These are phyloP conservation scores for Urocolius indicus DNA, from an alignment of 2,113 vertebrate species.

Conservation along the genomic window DNA sequence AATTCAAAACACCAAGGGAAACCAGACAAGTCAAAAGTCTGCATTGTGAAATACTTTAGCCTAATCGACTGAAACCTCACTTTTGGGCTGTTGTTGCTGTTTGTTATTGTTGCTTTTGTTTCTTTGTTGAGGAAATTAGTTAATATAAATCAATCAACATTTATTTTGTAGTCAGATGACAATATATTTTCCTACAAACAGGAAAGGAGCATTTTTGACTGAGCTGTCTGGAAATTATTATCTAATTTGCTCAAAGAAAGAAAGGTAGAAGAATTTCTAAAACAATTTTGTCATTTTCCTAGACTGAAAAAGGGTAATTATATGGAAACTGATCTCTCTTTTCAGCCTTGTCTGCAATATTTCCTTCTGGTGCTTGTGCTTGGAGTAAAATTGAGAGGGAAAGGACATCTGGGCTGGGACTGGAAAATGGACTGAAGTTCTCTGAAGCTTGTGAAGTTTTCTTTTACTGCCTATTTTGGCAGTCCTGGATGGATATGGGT, in stretches of 20 bases:
- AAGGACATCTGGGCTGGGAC: neutral
- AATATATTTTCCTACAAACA: neutral
- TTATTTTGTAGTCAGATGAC: neutral
- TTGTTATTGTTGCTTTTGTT: neutral
- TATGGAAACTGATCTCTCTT: neutral
- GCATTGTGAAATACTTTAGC: neutral
- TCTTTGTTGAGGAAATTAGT: neutral
- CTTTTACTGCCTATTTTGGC: neutral
- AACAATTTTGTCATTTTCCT: neutral
- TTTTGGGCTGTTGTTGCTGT: neutral
- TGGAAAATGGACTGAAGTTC: neutral
- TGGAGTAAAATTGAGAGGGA: neutral
- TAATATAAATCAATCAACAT: neutral
- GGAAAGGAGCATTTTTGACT: neutral
- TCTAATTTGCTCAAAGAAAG: neutral
- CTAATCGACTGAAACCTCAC: neutral
- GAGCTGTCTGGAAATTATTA: neutral
- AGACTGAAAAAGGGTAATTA: neutral
- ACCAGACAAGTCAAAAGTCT: neutral
- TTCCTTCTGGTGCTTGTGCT: neutral
- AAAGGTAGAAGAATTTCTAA: neutral
- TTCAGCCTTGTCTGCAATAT: neutral
- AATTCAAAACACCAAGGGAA: slow-evolving; percentile 28
- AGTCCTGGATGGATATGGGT: neutral
- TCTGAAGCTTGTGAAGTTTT: neutral